phyloP scores from a whole-genome alignment of 30 jellyfish, hydroid and myxozoan genomes.

The Phacellophora camtschatica region DNA sequence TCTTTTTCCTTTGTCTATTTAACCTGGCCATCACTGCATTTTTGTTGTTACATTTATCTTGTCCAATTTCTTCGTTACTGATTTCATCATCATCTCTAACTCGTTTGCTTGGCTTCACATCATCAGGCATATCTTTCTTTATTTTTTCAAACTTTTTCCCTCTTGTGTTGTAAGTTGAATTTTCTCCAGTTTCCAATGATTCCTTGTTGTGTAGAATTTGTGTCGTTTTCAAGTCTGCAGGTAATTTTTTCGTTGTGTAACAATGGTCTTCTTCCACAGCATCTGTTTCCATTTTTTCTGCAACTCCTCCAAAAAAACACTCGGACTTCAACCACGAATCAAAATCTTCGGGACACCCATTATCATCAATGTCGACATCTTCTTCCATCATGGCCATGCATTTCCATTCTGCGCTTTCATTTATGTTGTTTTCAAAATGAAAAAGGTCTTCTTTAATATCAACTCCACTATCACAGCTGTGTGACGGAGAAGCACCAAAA shows the following conservation, averaged over 20 bases:
- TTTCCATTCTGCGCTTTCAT: neutral
- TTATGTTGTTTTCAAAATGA: neutral
- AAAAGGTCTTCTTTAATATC: slow-evolving; percentile 26
- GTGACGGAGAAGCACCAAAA: slow-evolving; percentile 50
- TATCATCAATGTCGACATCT: too few relatives aligned
- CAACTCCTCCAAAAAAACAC: too few relatives aligned
- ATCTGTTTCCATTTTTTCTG: too few relatives aligned
- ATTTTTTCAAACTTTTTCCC: neutral
- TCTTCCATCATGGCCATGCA: too few relatives aligned
- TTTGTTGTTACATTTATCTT: slow-evolving; percentile 38
- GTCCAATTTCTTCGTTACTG: neutral
- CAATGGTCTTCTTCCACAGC: slow-evolving; percentile 56
- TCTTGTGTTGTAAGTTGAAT: neutral
- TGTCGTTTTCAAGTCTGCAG: neutral
- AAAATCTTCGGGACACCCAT: too few relatives aligned
- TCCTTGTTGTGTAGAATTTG: neutral
- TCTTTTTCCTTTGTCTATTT: slow-evolving; percentile 78
- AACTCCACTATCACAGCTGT: slow-evolving; percentile 77
- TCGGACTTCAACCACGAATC: too few relatives aligned
- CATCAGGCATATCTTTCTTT: too few relatives aligned
- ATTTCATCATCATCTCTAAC: neutral
- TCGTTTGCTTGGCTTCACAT: too few relatives aligned
- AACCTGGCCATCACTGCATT: slow-evolving; percentile 87
- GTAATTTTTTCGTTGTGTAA: slow-evolving; percentile 15
- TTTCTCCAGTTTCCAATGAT: neutral